A percentile compares a stretch with the other conserved stretches of the same genome.
Conservation (phyloP, 2,797 vertebrate genomes). For the Cygnus olor region DNA sequence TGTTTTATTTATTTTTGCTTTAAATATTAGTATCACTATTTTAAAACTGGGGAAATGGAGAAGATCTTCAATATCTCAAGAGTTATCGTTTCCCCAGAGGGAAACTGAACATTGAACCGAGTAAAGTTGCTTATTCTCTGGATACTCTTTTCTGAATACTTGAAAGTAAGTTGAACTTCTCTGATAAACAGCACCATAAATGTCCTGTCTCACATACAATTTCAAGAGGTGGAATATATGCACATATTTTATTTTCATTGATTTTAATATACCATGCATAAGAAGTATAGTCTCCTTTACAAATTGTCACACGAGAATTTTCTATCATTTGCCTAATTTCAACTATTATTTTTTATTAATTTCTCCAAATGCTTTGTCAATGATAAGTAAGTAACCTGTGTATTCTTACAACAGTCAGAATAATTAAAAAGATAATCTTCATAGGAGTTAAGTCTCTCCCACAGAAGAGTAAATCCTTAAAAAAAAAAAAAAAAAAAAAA, state of each 20-base stretch:
- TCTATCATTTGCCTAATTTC: not conserved
- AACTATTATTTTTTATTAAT: not conserved
- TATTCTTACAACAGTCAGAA: not conserved
- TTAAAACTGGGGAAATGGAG: not conserved
- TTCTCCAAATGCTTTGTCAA: not conserved
- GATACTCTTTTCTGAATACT: not conserved
- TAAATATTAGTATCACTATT: not conserved
- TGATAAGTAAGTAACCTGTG: not conserved
- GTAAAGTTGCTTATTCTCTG: not conserved
- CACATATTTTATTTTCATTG: not conserved
- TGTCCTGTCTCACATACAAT: not conserved
- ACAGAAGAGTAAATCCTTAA: not conserved
- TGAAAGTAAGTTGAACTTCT: not conserved
- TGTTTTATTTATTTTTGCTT: not conserved
- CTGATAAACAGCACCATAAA: not conserved
- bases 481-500: not conserved
- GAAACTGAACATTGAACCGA: not conserved
- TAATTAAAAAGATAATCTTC: not conserved
- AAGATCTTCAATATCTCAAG: not conserved
- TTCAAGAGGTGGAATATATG: not conserved
- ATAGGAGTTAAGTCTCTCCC: fast-evolving
- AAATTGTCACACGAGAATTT: not conserved
- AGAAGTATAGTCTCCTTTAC: not conserved
- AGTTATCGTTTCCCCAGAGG: not conserved
- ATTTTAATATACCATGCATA: not conserved